phyloP scores from a whole-genome alignment of 1,140 invertebrate genomes.

The Drosophila novamexicana region DNA sequence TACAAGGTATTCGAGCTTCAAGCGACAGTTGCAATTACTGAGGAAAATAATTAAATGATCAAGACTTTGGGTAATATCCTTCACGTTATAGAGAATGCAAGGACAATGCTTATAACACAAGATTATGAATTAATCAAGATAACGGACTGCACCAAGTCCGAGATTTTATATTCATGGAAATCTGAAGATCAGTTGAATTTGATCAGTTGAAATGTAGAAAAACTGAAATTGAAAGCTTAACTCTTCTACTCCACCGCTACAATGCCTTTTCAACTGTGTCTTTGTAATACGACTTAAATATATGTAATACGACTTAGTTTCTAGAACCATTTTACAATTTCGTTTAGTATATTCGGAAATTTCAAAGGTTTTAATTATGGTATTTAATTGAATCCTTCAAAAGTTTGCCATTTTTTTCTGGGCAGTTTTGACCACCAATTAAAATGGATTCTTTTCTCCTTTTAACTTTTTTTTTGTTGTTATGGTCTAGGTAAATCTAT shows the following conservation, averaged over 20 bases:
- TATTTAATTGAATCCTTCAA: conserved; percentile 17
- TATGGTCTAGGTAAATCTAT: conserved; percentile 78
- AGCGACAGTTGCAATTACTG: too few species aligned
- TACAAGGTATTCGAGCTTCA: too few species aligned
- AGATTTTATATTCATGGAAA: too few species aligned
- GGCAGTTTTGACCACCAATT: conserved; percentile 26
- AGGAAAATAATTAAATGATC: too few species aligned
- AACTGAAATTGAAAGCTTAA: too few species aligned
- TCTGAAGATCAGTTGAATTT: too few species aligned
- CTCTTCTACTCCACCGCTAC: not conserved
- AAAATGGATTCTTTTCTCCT: not conserved
- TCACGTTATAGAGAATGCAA: too few species aligned
- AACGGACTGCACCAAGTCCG: too few species aligned
- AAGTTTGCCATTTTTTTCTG: conserved; percentile 40
- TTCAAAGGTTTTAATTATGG: conserved; percentile 9
- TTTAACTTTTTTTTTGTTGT: conserved; percentile 25
- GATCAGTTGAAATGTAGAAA: too few species aligned
- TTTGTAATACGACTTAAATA: conserved; percentile 15
- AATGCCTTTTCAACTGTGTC: not conserved
- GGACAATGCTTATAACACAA: too few species aligned
- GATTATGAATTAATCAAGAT: too few species aligned
- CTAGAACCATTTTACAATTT: conserved; percentile 70
- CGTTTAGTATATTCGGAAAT: conserved; percentile 14
- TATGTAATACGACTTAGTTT: conserved; percentile 46
- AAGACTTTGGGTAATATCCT: too few species aligned